Conservation (phyloP, 2,113 vertebrate species). For the Pseudopodoces humilis region DNA sequence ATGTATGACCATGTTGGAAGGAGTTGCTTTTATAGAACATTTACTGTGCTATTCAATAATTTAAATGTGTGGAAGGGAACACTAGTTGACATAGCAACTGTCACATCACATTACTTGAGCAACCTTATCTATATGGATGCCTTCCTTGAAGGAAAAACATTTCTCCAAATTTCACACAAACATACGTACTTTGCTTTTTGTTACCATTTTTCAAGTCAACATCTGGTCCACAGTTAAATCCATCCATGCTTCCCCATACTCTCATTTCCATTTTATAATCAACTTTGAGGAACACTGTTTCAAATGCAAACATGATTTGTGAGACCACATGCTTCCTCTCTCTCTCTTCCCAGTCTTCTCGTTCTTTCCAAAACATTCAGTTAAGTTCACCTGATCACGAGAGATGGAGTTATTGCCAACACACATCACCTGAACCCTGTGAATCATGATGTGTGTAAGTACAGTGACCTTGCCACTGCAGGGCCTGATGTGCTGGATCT, state of each 20-base stretch:
- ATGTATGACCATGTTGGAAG: constrained; percentile 37
- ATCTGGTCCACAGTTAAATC: constrained; percentile 47
- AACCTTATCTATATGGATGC: constrained; percentile 64
- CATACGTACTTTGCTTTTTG: constrained; percentile 49
- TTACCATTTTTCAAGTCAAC: constrained; percentile 50
- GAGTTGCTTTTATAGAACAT: constrained; percentile 58
- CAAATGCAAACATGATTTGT: constrained; percentile 13
- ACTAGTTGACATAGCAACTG: constrained; percentile 72
- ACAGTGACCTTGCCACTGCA: background rate
- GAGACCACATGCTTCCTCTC: background rate
- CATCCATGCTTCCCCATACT: background rate
- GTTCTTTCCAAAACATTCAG: background rate
- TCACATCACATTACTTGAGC: constrained; percentile 67
- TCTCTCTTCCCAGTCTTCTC: background rate
- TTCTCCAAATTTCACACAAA: constrained; percentile 51
- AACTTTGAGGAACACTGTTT: constrained; percentile 28
- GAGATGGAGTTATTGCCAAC: background rate
- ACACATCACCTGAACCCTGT: background rate
- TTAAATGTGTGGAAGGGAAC: constrained; percentile 58
- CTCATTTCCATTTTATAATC: constrained; percentile 37
- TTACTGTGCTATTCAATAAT: constrained; percentile 63
- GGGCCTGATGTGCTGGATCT: background rate
- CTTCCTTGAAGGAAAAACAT: constrained; percentile 63
- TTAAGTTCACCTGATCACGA: background rate
- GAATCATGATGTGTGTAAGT: background rate